phyloP scores from a whole-genome alignment of 2,113 vertebrate genomes.

The Acanthochromis polyacanthus region DNA sequence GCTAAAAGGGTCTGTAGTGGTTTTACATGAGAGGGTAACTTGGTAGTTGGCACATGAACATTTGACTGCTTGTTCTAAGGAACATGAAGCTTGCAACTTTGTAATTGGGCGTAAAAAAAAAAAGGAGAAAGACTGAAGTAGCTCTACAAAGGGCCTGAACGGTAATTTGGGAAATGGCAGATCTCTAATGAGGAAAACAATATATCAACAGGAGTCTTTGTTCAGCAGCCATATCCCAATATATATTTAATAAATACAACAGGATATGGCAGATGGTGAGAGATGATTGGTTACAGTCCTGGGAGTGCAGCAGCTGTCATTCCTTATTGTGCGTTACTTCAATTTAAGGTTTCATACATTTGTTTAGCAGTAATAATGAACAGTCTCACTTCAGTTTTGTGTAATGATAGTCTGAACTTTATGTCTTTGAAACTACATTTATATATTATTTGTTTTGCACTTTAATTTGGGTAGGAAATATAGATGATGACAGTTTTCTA shows the following conservation, averaged over 20 bases:
- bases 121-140: background rate
- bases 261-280: constrained; percentile 7
- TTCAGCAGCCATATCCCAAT: constrained; percentile 8
- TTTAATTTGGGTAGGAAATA: too few relatives aligned
- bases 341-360: too few relatives aligned
- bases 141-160: background rate
- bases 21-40: background rate
- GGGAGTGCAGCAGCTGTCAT: background rate
- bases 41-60: background rate
- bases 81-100: background rate
- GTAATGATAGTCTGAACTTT: too few relatives aligned
- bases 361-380: too few relatives aligned
- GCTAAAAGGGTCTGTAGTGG: background rate
- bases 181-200: constrained; percentile 9
- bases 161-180: background rate
- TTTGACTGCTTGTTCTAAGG: background rate
- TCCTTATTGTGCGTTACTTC: background rate
- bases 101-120: background rate
- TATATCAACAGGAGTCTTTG: constrained; percentile 10
- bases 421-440: too few relatives aligned
- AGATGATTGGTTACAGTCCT: constrained; percentile 13
- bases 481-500: too few relatives aligned
- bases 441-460: too few relatives aligned
- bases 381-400: too few relatives aligned
- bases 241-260: constrained; percentile 7